phyloP scores from a whole-genome alignment of 2,888 invertebrate species.

The Amphiduros pacificus region DNA sequence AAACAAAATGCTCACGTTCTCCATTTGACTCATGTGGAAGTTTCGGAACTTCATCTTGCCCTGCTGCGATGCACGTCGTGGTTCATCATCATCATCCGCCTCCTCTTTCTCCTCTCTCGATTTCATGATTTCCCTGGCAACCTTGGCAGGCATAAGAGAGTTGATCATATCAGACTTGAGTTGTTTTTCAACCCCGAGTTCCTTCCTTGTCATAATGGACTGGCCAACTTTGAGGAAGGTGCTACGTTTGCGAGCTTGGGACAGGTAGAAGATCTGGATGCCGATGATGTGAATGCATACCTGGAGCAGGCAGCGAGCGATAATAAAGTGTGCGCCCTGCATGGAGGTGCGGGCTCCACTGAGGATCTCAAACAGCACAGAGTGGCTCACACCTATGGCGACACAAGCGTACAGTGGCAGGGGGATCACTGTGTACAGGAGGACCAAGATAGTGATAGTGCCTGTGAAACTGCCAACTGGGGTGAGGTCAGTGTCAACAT shows the following conservation, averaged over 20 bases:
- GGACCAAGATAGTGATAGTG: slow-evolving; percentile 77
- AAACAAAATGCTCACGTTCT: slow-evolving; percentile 92
- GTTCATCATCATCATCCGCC: slow-evolving; percentile 14
- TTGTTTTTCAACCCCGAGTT: slow-evolving; percentile 90
- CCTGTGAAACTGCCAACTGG: slow-evolving; percentile 55
- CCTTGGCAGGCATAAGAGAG: slow-evolving; percentile 94
- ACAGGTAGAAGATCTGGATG: slow-evolving; percentile 88
- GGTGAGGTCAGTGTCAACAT: slow-evolving; percentile 45
- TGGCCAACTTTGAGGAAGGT: slow-evolving; percentile 72
- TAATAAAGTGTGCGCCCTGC: slow-evolving; percentile 32
- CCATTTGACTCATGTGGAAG: slow-evolving; percentile 96
- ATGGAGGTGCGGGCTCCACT: slow-evolving; percentile 55
- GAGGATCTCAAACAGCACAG: slow-evolving; percentile 81
- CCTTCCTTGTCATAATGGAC: slow-evolving; percentile 83
- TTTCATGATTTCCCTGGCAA: slow-evolving; percentile 67
- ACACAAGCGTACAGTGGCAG: slow-evolving; percentile 85
- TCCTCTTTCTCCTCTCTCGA: slow-evolving; percentile 27
- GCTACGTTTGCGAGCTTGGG: slow-evolving; percentile 82
- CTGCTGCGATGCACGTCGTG: not conserved
- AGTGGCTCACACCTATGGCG: slow-evolving; percentile 77
- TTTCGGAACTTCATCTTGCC: slow-evolving; percentile 74
- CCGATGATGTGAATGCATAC: slow-evolving; percentile 89
- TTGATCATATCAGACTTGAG: slow-evolving; percentile 90
- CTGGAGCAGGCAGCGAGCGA: slow-evolving; percentile 74
- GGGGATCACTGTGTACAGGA: slow-evolving; percentile 92